These are phyloP conservation scores for Nesidiocoris tenuis DNA, from an alignment of 2,888 invertebrate genomes.

Conservation along the genomic window DNA sequence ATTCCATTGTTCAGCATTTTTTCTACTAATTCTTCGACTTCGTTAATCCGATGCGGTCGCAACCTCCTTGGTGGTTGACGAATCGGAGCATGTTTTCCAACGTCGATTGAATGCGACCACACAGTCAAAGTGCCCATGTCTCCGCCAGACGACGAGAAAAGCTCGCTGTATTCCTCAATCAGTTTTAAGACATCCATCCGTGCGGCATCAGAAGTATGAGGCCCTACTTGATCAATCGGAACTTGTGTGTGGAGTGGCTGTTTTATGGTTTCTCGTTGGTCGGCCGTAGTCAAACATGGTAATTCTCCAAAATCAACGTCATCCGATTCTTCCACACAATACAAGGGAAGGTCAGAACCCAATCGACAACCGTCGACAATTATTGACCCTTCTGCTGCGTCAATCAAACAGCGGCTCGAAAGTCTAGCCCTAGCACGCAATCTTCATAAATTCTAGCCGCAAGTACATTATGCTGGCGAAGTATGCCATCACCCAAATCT, in stretches of 20 bases:
- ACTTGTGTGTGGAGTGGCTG: neutral
- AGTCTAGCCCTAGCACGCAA: slow-evolving; percentile 2
- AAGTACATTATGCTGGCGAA: neutral
- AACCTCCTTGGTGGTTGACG: slow-evolving; percentile 3
- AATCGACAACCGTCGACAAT: neutral
- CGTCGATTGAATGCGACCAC: slow-evolving; percentile 1
- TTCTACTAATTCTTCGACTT: too few relatives aligned
- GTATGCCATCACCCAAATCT: neutral
- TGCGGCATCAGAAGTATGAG: neutral
- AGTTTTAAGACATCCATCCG: neutral
- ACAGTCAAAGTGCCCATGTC: neutral
- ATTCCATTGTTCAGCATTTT: slow-evolving; percentile 51
- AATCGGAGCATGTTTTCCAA: slow-evolving; percentile 5
- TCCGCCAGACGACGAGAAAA: neutral
- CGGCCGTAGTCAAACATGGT: neutral
- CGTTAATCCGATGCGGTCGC: too few relatives aligned
- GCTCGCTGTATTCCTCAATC: neutral
- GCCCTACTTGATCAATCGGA: neutral
- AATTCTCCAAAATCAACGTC: neutral
- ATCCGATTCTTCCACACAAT: neutral
- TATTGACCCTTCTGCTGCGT: neutral
- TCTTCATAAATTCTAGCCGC: slow-evolving; percentile 3
- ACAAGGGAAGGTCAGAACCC: neutral
- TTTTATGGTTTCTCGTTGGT: neutral
- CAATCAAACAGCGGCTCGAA: slow-evolving; percentile 1